Percentiles rank a stretch among this genome's conserved stretches.
These are phyloP conservation scores for Pachypanchax playfairii DNA, from an alignment of 2,113 vertebrate genomes.

Conservation along the genomic window DNA sequence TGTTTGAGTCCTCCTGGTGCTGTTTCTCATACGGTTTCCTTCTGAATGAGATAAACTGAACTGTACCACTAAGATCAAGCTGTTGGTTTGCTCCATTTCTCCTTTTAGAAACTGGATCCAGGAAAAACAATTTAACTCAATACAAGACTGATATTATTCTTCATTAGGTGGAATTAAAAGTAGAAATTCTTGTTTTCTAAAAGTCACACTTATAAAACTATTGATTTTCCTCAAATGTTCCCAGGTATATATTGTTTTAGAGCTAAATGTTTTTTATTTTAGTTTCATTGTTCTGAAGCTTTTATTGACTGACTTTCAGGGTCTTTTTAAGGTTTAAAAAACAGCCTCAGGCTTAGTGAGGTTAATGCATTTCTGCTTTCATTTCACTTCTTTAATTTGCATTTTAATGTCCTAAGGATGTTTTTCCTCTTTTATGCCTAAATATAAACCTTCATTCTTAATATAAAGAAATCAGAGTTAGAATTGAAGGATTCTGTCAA, in stretches of 20 bases:
- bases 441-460: background rate
- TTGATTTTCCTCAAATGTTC: no score
- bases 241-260: background rate
- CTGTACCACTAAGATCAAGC: no score
- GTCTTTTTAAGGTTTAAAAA: background rate
- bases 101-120: no score
- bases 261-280: background rate
- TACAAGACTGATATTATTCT: no score
- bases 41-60: no score
- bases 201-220: no score
- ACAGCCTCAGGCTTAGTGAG: background rate
- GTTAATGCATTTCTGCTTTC: background rate
- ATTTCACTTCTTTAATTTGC: background rate
- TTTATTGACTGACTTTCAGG: background rate
- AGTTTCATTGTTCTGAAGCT: background rate
- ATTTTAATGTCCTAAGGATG: constrained; percentile 3
- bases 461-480: background rate
- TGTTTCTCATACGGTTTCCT: no score
- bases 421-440: background rate
- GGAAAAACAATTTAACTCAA: no score
- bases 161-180: no score
- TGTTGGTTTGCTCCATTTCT: no score
- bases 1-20: no score
- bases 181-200: no score
- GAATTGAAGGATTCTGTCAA: background rate